Evolutionary conservation across 2,888 invertebrate genomes (phyloP), one percentile per base, ranked within the genome.

Genomic region (Nephrotoma guestfalica): DNA sequence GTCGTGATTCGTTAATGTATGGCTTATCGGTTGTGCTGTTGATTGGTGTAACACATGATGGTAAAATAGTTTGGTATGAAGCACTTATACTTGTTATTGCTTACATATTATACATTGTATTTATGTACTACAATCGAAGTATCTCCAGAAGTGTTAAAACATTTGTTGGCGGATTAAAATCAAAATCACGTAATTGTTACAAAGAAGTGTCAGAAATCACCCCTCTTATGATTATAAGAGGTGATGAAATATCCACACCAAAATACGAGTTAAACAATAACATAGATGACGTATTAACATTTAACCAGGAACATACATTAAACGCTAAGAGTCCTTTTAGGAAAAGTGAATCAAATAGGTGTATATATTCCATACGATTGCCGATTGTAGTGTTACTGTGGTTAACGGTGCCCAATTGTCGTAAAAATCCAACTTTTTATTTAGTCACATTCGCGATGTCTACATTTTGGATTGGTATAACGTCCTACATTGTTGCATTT

Each of bases 401-500:
- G 90, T 88, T 95, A 41, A 96, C 96, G 0, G 94, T 96, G 83
- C 97, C 97, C 0, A 96, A 97, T 91, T 95, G 95, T 89, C 92
- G 94, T 57, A 93, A 93, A 86, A 92, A 92, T 87, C 93, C 92
- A 0, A 92, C 92, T 18, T 91, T 95, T 40, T 96, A 94, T 89
- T 92, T 94, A 0, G 88, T 95, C 0, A 96, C 97, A 0, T 97
- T 97, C 89, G 87, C 94, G 7, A 95, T 97, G 94, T 96, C 96
- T 89, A 93, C 97, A 87, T 91, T 94, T 0, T 97, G 97, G 96
- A 96, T 97, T 88, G 96, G 95, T 0, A 91, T 93, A 0, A 94
- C 96, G 6, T 96, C 97, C 0, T 97, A 97, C 90, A 88, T 96
- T n/a, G 95, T 96, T 84, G 96, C 97, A 40, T 97, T 97, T 96